Evolutionary conservation across 2,113 vertebrate species (phyloP).

Genomic region (Meles meles): DNA sequence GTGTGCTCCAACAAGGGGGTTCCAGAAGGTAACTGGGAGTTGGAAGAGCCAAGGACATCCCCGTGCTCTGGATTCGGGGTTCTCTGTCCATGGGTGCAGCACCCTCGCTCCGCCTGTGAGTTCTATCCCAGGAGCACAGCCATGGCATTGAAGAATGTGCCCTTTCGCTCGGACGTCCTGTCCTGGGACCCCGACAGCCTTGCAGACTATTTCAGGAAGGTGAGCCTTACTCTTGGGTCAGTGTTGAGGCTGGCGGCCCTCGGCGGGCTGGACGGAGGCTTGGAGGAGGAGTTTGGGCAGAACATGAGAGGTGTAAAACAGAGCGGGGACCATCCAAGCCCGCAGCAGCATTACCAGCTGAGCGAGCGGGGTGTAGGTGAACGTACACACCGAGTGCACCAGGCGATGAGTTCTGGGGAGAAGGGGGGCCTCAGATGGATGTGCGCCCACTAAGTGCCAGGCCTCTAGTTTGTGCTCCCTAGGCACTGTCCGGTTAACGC

Average conservation of each 20-base stretch:
- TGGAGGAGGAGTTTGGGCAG: neutral
- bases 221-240: constrained; percentile 61
- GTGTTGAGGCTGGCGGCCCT: neutral
- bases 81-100: constrained; percentile 22
- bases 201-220: constrained; percentile 88
- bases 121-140: neutral
- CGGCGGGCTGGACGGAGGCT: neutral
- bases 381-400: rapidly evolving
- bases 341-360: rapidly evolving
- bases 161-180: constrained; percentile 87
- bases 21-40: neutral
- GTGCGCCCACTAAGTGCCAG: neutral
- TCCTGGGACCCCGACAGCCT: constrained; percentile 86
- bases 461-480: too few relatives aligned
- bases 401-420: neutral
- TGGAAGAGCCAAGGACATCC: neutral
- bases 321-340: rapidly evolving
- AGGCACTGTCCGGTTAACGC: neutral
- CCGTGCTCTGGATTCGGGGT: neutral
- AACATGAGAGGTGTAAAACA: rapidly evolving
- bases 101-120: neutral
- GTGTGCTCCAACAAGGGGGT: neutral
- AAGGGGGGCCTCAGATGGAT: neutral
- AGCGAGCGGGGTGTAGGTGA: neutral
- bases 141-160: constrained; percentile 88